These are phyloP conservation scores for Nomada hirtipes DNA, from an alignment of 2,888 invertebrate species.

Conservation along the genomic window DNA sequence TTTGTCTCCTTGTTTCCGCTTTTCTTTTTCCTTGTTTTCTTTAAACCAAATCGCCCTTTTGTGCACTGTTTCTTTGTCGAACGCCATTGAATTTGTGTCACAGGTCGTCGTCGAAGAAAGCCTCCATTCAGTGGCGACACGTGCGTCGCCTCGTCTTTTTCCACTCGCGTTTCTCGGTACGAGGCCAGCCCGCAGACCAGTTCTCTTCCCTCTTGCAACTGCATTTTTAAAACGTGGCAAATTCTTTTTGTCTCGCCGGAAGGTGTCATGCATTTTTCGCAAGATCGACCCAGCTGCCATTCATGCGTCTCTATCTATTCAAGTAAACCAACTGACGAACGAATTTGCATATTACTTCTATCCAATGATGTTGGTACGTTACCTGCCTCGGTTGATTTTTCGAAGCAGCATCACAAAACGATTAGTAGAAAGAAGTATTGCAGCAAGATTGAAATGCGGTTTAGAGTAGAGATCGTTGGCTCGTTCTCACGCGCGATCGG, in stretches of 20 bases:
- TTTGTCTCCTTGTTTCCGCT: neutral
- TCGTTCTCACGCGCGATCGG: no score
- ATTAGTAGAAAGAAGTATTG: no score
- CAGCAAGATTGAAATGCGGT: no score
- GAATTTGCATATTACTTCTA: no score
- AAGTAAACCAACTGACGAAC: neutral
- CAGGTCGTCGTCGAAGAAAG: constrained; percentile 50
- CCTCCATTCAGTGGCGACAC: constrained; percentile 56
- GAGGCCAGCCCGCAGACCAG: constrained; percentile 45
- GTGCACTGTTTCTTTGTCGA: constrained; percentile 43
- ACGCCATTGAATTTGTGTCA: constrained; percentile 58
- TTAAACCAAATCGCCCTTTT: constrained; percentile 29
- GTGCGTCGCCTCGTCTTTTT: constrained; percentile 50
- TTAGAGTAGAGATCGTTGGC: no score
- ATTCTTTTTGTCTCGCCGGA: constrained; percentile 9
- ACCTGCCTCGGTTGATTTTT: no score
- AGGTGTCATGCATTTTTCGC: constrained; percentile 37
- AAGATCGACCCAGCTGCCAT: constrained; percentile 11
- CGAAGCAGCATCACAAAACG: no score
- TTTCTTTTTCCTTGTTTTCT: neutral
- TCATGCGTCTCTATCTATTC: no score
- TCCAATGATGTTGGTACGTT: no score
- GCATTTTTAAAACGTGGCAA: constrained; percentile 25
- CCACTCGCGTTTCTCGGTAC: constrained; percentile 19
- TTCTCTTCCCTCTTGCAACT: constrained; percentile 36